These are phyloP conservation scores for Hyalella azteca DNA, from an alignment of 2,888 invertebrate species.

Conservation along the genomic window DNA sequence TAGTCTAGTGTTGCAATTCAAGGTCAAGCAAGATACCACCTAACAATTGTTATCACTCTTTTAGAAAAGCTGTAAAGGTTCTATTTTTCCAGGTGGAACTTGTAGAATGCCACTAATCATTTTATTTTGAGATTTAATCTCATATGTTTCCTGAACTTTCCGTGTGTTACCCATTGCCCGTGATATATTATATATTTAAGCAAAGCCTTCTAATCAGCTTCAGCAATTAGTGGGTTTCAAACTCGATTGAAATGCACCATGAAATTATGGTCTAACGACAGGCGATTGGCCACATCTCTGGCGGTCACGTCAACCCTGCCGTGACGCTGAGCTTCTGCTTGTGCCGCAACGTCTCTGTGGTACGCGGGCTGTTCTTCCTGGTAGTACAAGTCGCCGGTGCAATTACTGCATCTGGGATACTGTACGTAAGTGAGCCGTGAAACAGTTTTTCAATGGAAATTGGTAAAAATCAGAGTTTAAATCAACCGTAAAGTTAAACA, in stretches of 20 bases:
- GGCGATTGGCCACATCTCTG: constrained; percentile 85
- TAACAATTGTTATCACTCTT: too few species aligned
- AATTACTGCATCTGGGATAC: constrained; percentile 65
- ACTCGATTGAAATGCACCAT: too few species aligned
- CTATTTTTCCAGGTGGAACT: too few species aligned
- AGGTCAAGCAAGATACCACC: too few species aligned
- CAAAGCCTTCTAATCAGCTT: too few species aligned
- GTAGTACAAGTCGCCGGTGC: constrained; percentile 66
- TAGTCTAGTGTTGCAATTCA: too few species aligned
- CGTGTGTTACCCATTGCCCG: neutral
- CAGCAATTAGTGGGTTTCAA: too few species aligned
- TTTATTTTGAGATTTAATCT: neutral
- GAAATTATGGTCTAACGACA: constrained; percentile 63
- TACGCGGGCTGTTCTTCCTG: constrained; percentile 79
- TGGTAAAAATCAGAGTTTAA: too few species aligned
- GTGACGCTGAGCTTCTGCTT: constrained; percentile 82
- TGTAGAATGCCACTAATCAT: neutral
- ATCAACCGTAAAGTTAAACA: too few species aligned
- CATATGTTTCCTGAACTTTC: neutral
- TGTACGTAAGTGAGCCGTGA: constrained; percentile 60
- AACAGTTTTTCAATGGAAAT: too few species aligned
- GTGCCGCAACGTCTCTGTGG: constrained; percentile 77
- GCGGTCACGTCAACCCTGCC: constrained; percentile 92
- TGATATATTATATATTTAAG: too few species aligned
- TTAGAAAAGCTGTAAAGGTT: too few species aligned